These are phyloP conservation scores for Clinocottus analis DNA, from an alignment of 2,113 vertebrate species.

Conservation along the genomic window DNA sequence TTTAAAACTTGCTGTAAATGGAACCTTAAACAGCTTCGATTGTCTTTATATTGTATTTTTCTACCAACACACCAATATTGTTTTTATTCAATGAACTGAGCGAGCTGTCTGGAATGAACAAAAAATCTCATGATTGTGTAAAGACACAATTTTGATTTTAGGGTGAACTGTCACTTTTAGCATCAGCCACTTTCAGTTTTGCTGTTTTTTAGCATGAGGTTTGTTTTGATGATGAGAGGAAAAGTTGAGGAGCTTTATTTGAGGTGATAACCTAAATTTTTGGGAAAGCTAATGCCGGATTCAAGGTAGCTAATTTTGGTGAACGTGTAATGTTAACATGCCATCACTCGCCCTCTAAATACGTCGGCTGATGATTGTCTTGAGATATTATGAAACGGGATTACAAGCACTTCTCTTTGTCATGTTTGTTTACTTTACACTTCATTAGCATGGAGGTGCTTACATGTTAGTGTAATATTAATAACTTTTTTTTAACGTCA, in stretches of 20 bases:
- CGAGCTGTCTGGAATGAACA: too few relatives aligned
- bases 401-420: background rate
- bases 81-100: background rate
- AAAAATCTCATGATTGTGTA: too few relatives aligned
- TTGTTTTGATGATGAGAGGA: too few relatives aligned
- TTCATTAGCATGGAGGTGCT: background rate
- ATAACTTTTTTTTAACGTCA: background rate
- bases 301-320: too few relatives aligned
- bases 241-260: background rate
- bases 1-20: background rate
- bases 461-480: background rate
- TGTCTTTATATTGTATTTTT: background rate
- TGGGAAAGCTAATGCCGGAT: too few relatives aligned
- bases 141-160: too few relatives aligned
- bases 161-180: too few relatives aligned
- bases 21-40: background rate
- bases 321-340: too few relatives aligned
- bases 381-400: too few relatives aligned
- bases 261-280: background rate
- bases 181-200: too few relatives aligned
- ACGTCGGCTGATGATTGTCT: too few relatives aligned
- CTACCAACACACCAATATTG: background rate
- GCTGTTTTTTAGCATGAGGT: too few relatives aligned
- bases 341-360: background rate
- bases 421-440: background rate